Percentiles rank a stretch among this genome's conserved stretches.
phyloP scores from a whole-genome alignment of 2,113 vertebrate species.

The Colinus virginianus region DNA sequence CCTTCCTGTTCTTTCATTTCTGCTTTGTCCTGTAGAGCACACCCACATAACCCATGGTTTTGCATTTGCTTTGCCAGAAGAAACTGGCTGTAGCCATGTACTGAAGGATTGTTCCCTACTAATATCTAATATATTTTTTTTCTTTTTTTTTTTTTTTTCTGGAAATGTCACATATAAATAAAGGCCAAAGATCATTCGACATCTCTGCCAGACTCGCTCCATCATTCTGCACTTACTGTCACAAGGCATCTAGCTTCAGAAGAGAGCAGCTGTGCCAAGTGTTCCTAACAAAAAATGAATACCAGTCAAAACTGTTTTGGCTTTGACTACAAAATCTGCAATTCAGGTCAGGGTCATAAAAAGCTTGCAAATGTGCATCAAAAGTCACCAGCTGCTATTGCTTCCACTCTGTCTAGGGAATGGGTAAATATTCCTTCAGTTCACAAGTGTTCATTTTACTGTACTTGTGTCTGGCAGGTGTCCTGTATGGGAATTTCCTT shows the following conservation, averaged over 20 bases:
- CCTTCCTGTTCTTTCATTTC: not conserved
- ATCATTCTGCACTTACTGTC: slow-evolving; percentile 42
- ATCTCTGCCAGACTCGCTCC: slow-evolving; percentile 25
- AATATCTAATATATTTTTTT: slow-evolving; percentile 18
- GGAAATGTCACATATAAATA: slow-evolving; percentile 65
- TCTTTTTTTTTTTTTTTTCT: not conserved
- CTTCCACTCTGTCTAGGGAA: not conserved
- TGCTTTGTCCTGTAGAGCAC: not conserved
- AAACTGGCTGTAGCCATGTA: not conserved
- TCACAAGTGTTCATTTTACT: not conserved
- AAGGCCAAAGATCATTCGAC: slow-evolving; percentile 41
- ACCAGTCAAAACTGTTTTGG: slow-evolving; percentile 13
- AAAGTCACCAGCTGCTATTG: not conserved
- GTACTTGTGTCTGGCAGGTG: not conserved
- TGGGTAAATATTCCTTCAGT: not conserved
- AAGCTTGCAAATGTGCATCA: not conserved
- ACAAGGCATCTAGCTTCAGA: slow-evolving; percentile 37
- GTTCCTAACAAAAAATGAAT: slow-evolving; percentile 6
- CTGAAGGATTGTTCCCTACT: slow-evolving; percentile 35
- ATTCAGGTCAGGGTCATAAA: not conserved
- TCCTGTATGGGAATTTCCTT: not conserved
- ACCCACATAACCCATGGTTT: not conserved
- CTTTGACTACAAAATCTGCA: not conserved
- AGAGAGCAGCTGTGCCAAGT: slow-evolving; percentile 20
- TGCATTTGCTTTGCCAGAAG: not conserved